Conservation (phyloP, 1,140 invertebrate genomes). For the Trichonephila inaurata region DNA sequence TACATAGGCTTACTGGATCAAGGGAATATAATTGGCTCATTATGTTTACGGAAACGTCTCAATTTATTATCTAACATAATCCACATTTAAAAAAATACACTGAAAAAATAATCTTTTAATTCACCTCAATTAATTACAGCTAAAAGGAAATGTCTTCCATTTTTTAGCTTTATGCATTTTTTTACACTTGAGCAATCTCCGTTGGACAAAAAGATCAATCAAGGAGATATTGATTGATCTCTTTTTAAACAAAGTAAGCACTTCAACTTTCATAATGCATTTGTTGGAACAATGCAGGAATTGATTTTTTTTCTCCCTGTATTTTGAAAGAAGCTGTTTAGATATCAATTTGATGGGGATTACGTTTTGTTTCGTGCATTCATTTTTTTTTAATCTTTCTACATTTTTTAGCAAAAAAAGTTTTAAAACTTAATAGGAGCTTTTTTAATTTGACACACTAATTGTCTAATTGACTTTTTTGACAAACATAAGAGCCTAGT, state of each 20-base stretch:
- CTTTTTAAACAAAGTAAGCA: conserved; percentile 4
- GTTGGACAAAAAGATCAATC: conserved; percentile 36
- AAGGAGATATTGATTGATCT: background rate
- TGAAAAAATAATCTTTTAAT: conserved; percentile 50
- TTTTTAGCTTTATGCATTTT: background rate
- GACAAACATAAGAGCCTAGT: too few relatives aligned
- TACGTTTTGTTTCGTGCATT: background rate
- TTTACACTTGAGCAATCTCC: background rate
- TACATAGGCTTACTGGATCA: conserved; percentile 58
- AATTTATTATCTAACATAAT: conserved; percentile 53
- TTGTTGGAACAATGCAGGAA: background rate
- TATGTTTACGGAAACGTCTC: conserved; percentile 49
- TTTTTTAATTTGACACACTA: too few relatives aligned
- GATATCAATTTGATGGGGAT: background rate
- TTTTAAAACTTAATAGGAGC: too few relatives aligned
- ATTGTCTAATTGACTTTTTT: too few relatives aligned
- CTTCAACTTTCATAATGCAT: background rate
- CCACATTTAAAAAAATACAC: conserved; percentile 24
- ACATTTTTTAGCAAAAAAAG: background rate
- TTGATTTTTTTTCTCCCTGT: background rate
- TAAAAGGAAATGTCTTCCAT: conserved; percentile 23
- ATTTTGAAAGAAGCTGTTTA: background rate
- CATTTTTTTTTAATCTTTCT: background rate
- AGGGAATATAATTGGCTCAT: conserved; percentile 54
- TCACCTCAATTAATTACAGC: conserved; percentile 48